Percentiles rank a stretch among this genome's conserved stretches.
Evolutionary conservation across 2,888 invertebrate species (phyloP).

Genomic region (Sarcophaga variegata): DNA sequence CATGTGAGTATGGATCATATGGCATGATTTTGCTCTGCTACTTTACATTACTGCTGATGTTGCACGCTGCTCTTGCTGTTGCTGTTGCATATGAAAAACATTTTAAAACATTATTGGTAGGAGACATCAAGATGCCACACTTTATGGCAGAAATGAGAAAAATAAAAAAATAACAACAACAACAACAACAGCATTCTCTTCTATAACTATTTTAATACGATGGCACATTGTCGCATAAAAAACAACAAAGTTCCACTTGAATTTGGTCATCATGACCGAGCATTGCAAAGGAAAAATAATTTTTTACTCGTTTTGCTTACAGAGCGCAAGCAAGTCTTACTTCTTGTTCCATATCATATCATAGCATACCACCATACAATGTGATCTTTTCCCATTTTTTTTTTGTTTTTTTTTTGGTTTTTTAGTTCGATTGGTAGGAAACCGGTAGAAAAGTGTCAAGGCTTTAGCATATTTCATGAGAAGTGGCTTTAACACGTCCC

Average conservation of each 20-base stretch:
- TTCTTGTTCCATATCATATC: neutral
- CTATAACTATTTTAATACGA: slow-evolving; percentile 33
- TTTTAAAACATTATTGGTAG: slow-evolving; percentile 66
- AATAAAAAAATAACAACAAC: slow-evolving; percentile 14
- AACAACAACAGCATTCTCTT: slow-evolving; percentile 37
- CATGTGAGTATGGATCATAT: neutral
- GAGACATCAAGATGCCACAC: slow-evolving; percentile 70
- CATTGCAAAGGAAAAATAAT: slow-evolving; percentile 15
- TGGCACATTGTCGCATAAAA: neutral
- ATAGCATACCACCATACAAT: neutral
- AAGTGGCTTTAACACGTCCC: slow-evolving; percentile 74
- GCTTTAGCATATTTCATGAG: slow-evolving; percentile 80
- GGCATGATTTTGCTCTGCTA: slow-evolving; percentile 57
- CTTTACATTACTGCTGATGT: slow-evolving; percentile 49
- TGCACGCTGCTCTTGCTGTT: slow-evolving; percentile 33
- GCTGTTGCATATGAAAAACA: slow-evolving; percentile 47
- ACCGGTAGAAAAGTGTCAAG: slow-evolving; percentile 79
- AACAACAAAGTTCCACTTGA: slow-evolving; percentile 31
- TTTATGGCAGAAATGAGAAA: slow-evolving; percentile 62
- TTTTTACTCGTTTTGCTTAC: slow-evolving; percentile 50
- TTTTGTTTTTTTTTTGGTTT: neutral
- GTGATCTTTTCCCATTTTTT: slow-evolving; percentile 9
- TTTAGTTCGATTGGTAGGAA: slow-evolving; percentile 30
- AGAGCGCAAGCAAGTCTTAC: neutral
- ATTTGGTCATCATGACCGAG: neutral